These are phyloP conservation scores for Diachasma alloeum DNA, from an alignment of 1,140 invertebrate species.

Conservation along the genomic window DNA sequence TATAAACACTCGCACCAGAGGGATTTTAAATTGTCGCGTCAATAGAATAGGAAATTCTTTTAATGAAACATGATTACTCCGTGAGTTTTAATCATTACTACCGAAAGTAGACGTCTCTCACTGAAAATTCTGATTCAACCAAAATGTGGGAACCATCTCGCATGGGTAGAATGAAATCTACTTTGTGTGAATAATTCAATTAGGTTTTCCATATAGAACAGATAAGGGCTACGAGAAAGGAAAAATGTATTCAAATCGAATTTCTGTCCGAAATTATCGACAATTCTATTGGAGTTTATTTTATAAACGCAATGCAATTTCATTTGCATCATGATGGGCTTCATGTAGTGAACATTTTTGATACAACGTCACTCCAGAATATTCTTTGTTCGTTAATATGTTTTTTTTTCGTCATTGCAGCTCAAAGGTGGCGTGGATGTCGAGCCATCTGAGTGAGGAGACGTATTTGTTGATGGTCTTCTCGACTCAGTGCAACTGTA, in stretches of 20 bases:
- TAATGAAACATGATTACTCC: not conserved
- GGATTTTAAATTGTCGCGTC: not conserved
- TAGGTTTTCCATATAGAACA: not conserved
- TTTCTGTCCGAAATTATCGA: not conserved
- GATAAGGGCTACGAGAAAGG: not conserved
- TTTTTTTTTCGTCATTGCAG: too few relatives aligned
- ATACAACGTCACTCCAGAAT: too few relatives aligned
- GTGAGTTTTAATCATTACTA: not conserved
- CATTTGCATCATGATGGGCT: not conserved
- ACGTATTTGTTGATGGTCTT: too few relatives aligned
- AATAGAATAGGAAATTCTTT: not conserved
- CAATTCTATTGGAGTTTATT: conserved; percentile 7
- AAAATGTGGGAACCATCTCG: not conserved
- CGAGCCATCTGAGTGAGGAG: too few relatives aligned
- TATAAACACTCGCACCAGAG: not conserved
- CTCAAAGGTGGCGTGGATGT: too few relatives aligned
- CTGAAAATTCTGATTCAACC: not conserved
- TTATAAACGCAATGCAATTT: not conserved
- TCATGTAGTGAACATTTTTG: too few relatives aligned
- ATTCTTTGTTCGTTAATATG: too few relatives aligned
- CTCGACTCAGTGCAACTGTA: too few relatives aligned
- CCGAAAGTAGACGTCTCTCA: not conserved
- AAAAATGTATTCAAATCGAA: conserved; percentile 15
- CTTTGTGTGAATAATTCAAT: not conserved
- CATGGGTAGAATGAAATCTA: not conserved